Percentiles rank a stretch among this genome's conserved stretches.
Evolutionary conservation across 2,888 invertebrate genomes (phyloP).

Genomic region (Caenorhabditis uteleia): DNA sequence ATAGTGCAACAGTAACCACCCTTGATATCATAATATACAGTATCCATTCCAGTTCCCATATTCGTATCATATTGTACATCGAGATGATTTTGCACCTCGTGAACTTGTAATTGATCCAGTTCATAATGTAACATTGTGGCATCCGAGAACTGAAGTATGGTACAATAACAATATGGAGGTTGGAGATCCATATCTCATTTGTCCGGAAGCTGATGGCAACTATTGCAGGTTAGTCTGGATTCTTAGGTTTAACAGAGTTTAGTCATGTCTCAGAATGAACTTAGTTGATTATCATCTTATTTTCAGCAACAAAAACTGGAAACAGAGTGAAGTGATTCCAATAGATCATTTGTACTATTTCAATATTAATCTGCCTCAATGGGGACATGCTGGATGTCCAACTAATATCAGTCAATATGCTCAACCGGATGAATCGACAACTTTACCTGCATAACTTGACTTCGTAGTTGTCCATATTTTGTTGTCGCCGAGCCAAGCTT

Average conservation of each 20-base stretch:
- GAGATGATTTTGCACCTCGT: conserved; percentile 2
- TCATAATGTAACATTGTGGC: conserved; percentile 7
- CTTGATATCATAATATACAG: neutral
- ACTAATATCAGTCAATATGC: conserved; percentile 16
- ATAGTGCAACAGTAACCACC: conserved; percentile 11
- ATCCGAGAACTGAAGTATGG: conserved; percentile 27
- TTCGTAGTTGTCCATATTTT: no score
- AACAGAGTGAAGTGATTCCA: neutral
- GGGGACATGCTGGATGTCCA: conserved; percentile 34
- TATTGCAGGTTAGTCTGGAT: conserved; percentile 18
- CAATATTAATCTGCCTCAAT: conserved; percentile 10
- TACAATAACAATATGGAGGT: conserved; percentile 25
- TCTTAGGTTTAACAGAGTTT: no score
- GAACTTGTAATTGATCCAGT: conserved; percentile 1
- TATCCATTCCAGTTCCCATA: conserved; percentile 16
- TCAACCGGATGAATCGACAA: no score
- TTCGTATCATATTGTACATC: conserved; percentile 23
- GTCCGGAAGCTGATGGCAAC: conserved; percentile 19
- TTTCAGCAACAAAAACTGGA: no score
- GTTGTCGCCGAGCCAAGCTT: no score
- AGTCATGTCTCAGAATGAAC: no score
- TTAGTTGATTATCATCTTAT: no score
- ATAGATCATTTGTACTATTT: conserved; percentile 22
- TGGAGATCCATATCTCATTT: conserved; percentile 12
- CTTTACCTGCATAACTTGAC: no score